Conservation (phyloP, 1,140 invertebrate species). For the Drosophila mojavensis region DNA sequence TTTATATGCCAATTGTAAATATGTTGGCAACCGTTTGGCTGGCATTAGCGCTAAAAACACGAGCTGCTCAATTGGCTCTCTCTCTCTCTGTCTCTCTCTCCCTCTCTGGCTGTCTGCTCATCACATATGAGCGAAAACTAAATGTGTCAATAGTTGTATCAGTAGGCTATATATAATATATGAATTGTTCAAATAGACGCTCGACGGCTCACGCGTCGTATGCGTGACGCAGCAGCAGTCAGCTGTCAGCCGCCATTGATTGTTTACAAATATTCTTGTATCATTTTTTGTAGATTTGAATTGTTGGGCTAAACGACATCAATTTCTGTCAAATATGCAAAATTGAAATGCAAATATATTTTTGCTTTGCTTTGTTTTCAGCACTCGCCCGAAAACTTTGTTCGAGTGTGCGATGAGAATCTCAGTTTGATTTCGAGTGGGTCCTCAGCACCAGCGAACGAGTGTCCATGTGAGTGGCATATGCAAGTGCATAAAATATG, state of each 20-base stretch:
- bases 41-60: slow-evolving; percentile 5
- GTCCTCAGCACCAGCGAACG: not conserved
- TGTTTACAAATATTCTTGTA: not conserved
- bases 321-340: slow-evolving; percentile 2
- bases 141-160: slow-evolving; percentile 26
- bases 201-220: slow-evolving; percentile 26
- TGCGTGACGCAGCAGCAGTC: slow-evolving; percentile 33
- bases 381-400: slow-evolving; percentile 1
- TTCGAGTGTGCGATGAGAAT: not conserved
- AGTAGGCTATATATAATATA: slow-evolving; percentile 10
- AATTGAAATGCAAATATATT: slow-evolving; percentile 12
- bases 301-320: not conserved
- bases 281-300: not conserved
- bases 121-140: slow-evolving; percentile 14
- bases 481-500: slow-evolving; percentile 32
- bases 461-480: slow-evolving; percentile 19
- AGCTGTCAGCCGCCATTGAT: not conserved
- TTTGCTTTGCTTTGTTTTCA: not conserved
- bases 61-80: not conserved
- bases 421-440: not conserved
- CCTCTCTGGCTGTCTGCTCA: not conserved
- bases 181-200: slow-evolving; percentile 30
- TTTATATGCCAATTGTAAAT: slow-evolving; percentile 12
- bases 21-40: slow-evolving; percentile 3
- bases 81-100: not conserved